These are phyloP conservation scores for Saturnia pavonia DNA, from an alignment of 2,888 invertebrate species.

Conservation along the genomic window DNA sequence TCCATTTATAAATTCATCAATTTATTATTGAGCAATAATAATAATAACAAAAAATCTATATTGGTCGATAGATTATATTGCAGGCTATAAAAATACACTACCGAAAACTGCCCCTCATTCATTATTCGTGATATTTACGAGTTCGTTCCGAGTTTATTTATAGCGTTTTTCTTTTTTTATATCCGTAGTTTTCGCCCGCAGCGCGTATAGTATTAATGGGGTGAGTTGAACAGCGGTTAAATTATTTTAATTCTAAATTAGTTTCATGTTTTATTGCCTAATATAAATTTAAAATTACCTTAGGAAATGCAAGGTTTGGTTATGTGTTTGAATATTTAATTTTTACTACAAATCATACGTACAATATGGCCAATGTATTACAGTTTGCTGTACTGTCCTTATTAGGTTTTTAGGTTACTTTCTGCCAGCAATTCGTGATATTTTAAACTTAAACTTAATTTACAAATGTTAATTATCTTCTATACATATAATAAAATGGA, in stretches of 20 bases:
- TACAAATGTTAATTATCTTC: no score
- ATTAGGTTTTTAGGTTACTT: no score
- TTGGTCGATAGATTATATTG: slow-evolving; percentile 19
- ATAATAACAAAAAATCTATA: not conserved
- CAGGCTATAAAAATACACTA: slow-evolving; percentile 23
- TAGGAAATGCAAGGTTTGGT: not conserved
- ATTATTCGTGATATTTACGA: slow-evolving; percentile 40
- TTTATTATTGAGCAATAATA: not conserved
- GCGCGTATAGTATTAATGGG: slow-evolving; percentile 12
- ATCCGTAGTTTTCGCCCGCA: slow-evolving; percentile 25
- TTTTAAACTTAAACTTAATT: no score
- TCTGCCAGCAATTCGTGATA: no score
- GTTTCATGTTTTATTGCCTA: not conserved
- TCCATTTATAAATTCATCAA: not conserved
- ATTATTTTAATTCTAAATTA: slow-evolving; percentile 6
- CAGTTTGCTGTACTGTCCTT: no score
- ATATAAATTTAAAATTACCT: not conserved
- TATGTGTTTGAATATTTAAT: not conserved
- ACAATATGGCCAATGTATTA: not conserved
- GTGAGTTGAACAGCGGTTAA: slow-evolving; percentile 1
- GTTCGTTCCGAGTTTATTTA: slow-evolving; percentile 25
- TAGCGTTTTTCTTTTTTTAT: slow-evolving; percentile 30
- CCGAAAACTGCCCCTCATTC: slow-evolving; percentile 28
- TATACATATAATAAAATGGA: no score
- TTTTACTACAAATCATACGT: not conserved